Evolutionary conservation across 2,888 invertebrate genomes (phyloP), one percentile per base, ranked within the genome.

Genomic region (Chorisops tibialis): DNA sequence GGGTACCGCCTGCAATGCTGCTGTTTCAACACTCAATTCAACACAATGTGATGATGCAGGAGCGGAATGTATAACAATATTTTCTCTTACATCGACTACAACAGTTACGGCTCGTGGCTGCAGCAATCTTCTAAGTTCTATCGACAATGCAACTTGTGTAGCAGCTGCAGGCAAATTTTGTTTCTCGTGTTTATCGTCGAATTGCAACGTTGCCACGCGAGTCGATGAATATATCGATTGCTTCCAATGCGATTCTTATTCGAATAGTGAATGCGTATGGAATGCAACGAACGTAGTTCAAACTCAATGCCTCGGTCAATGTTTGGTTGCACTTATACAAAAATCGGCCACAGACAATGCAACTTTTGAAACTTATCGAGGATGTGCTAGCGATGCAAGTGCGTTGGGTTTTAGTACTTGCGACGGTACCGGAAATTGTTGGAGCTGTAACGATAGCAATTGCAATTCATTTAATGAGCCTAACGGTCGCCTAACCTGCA

Each of bases 251-350:
- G 50, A 60, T 37, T 60, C 60, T 3, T 48, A 60, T 14, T 37
- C 50, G 9, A 60, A 60, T 12, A 60, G 41, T 16, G 49, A 60
- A 41, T 60, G 60, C 6, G 43, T 60, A 4, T 50, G 50, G 60
- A 60, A 60, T 24, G 6, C 50, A 2, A 39, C 30, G 5, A 30
- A 9, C 9, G 9, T 30, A 30, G 7, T 7, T 7, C 5, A 1
- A 2, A 30, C 30, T 30, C 5, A 30, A 30, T 60, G 60, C 60
- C 9, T 19, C n/a, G 19, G 22, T 22, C 21, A 16, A 7, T 60
- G 60, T 35, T 30, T 56, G 43, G 56, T 56, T 18, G 56, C 56
- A n/a, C 45, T 56, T 12, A 6, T 56, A 4, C 56, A 43, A 18
- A 56, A 56, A 38, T 43, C 43, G 24, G 18, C 56, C 2, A 16